These are phyloP conservation scores for Epirrhoe tristata DNA, from an alignment of 2,888 invertebrate genomes.

Conservation along the genomic window DNA sequence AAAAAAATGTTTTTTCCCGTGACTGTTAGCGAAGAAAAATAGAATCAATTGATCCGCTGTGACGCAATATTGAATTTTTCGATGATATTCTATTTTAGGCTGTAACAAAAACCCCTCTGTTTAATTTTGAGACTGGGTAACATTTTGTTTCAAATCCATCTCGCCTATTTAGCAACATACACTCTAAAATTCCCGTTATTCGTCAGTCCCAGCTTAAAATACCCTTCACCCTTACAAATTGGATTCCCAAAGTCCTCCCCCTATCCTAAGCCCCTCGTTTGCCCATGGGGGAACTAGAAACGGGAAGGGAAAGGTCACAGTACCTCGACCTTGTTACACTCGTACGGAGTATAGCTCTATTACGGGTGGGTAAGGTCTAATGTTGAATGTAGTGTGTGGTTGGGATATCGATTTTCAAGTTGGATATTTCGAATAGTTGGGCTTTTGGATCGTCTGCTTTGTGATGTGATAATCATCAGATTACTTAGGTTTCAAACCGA, in stretches of 20 bases:
- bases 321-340: constrained; percentile 29
- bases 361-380: constrained; percentile 13
- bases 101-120: no score
- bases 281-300: constrained; percentile 73
- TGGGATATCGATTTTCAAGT: constrained; percentile 26
- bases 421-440: constrained; percentile 19
- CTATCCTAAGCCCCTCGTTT: constrained; percentile 53
- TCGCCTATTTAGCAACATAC: no score
- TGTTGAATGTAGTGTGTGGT: constrained; percentile 2
- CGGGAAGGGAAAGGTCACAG: constrained; percentile 71
- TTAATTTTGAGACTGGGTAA: no score
- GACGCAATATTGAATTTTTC: no score
- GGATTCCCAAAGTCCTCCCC: constrained; percentile 64
- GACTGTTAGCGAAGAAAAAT: no score
- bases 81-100: no score
- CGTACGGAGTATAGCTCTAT: constrained; percentile 19
- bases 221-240: constrained; percentile 64
- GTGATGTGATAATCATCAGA: not conserved
- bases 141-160: no score
- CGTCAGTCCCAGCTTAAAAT: constrained; percentile 28
- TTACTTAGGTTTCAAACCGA: not conserved
- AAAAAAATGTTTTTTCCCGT: no score
- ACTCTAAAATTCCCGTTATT: not conserved
- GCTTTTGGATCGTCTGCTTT: not conserved
- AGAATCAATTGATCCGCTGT: no score